Evolutionary conservation across 1,140 invertebrate genomes (phyloP).

Genomic region (Anagrus nilaparvatae): DNA sequence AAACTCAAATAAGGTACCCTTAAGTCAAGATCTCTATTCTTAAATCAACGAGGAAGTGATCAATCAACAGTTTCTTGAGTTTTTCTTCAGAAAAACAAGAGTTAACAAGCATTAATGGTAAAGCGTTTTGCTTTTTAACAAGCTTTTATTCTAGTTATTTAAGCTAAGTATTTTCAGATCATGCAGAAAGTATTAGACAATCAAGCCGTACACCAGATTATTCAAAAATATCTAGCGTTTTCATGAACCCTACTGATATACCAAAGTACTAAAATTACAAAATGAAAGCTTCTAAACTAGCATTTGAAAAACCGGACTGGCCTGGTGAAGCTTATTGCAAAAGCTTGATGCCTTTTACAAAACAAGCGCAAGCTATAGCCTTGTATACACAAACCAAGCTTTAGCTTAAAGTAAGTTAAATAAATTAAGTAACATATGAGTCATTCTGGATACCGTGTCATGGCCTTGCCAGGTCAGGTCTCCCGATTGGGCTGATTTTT

Average conservation of each 20-base stretch:
- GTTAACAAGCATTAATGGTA: conserved; percentile 24
- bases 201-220: conserved; percentile 1
- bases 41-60: conserved; percentile 34
- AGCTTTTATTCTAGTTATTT: background rate
- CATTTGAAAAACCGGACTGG: conserved; percentile 27
- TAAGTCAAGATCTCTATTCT: conserved; percentile 24
- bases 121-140: no score
- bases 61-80: conserved; percentile 43
- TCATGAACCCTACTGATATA: conserved; percentile 23
- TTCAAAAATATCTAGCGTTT: conserved; percentile 21
- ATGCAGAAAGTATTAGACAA: conserved; percentile 3
- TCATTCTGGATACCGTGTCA: no score
- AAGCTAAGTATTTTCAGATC: no score
- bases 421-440: no score
- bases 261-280: conserved; percentile 23
- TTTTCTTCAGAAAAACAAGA: conserved; percentile 31
- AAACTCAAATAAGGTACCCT: no score
- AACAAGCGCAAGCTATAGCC: conserved; percentile 20
- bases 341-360: conserved; percentile 15
- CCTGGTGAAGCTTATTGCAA: conserved; percentile 23
- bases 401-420: no score
- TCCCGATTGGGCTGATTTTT: no score
- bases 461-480: no score
- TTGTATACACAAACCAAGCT: no score
- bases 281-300: conserved; percentile 19